These are phyloP conservation scores for Myoxocephalus aenaeus DNA, from an alignment of 2,797 vertebrate species.

Conservation along the genomic window DNA sequence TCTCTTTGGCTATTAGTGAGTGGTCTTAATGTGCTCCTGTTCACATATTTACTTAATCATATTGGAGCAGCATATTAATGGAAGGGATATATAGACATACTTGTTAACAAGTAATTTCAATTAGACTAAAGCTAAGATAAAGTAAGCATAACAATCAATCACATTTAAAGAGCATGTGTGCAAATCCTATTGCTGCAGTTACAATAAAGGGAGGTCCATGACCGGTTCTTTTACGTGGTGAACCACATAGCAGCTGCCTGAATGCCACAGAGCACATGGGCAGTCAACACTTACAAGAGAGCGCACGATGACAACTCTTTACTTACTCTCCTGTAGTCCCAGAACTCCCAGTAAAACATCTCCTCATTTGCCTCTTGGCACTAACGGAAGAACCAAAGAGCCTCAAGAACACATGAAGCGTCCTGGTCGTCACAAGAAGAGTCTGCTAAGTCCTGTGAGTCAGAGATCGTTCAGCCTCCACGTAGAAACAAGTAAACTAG, in stretches of 20 bases:
- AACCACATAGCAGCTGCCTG: background rate
- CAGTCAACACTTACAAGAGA: background rate
- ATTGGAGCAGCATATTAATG: conserved; percentile 57
- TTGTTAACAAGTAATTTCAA: conserved; percentile 69
- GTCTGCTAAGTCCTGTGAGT: background rate
- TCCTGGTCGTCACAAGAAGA: background rate
- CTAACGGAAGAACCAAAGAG: background rate
- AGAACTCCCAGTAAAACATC: too few species aligned
- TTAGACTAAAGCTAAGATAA: conserved; percentile 35
- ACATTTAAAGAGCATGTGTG: background rate
- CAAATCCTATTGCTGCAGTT: background rate
- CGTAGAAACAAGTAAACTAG: background rate
- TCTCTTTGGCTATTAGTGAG: conserved; percentile 49
- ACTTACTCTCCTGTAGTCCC: background rate
- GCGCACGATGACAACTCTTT: background rate
- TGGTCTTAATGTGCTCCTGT: conserved; percentile 58
- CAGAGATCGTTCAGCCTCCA: background rate
- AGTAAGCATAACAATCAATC: conserved; percentile 1
- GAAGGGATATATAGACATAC: conserved; percentile 35
- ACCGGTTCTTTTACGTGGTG: background rate
- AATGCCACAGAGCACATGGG: background rate
- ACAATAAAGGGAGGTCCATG: background rate
- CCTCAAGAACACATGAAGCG: background rate
- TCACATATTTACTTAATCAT: conserved; percentile 70
- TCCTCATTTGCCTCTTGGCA: background rate